Evolutionary conservation across 1,140 invertebrate genomes (phyloP).

Genomic region (Melanaphis sacchari): DNA sequence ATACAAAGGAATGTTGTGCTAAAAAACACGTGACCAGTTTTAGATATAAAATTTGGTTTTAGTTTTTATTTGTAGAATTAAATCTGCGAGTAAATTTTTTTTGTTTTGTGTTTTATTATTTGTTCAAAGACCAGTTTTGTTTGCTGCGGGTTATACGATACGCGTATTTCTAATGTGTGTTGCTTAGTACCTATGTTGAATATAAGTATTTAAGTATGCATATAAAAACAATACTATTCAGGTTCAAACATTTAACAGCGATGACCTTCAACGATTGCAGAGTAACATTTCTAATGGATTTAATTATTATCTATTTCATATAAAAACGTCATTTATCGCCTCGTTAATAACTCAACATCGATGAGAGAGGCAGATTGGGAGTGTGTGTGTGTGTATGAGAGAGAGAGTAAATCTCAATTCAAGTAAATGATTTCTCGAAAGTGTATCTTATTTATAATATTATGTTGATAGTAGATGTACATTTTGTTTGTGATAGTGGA

Average conservation of each 20-base stretch:
- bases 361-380: background rate
- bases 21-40: constrained; percentile 36
- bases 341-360: background rate
- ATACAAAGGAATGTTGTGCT: background rate
- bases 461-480: background rate
- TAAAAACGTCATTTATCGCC: background rate
- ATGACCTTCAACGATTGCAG: constrained; percentile 4
- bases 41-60: constrained; percentile 32
- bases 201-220: background rate
- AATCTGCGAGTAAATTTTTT: background rate
- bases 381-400: no score
- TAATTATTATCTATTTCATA: constrained; percentile 12
- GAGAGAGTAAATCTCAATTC: background rate
- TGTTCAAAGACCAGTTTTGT: constrained; percentile 38
- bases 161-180: background rate
- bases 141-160: constrained; percentile 37
- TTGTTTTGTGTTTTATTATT: constrained; percentile 31
- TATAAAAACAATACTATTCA: constrained; percentile 34
- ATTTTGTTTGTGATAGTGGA: background rate
- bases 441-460: background rate
- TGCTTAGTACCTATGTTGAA: background rate
- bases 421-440: background rate
- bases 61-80: constrained; percentile 35
- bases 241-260: background rate
- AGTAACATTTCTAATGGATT: background rate